Conservation (phyloP, 2,797 vertebrate genomes). For the Xerus rutilus region DNA sequence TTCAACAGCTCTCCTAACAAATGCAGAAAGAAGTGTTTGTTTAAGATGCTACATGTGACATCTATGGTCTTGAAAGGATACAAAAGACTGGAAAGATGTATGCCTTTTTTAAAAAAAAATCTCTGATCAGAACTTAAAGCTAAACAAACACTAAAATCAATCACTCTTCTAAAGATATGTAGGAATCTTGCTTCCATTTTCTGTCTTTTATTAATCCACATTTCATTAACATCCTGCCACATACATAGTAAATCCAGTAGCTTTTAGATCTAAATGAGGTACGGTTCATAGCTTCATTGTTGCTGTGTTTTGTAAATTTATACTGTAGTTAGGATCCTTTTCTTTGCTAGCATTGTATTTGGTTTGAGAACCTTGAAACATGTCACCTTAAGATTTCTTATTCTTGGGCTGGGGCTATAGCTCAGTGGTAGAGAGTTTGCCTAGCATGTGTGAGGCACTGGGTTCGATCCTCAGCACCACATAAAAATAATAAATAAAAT, state of each 20-base stretch:
- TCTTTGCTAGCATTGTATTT: conserved; percentile 11
- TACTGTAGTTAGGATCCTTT: background rate
- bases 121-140: conserved; percentile 9
- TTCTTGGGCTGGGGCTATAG: background rate
- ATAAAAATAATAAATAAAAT: too few species aligned
- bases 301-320: background rate
- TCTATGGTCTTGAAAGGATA: background rate
- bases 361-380: background rate
- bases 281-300: background rate
- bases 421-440: too few species aligned
- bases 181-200: background rate
- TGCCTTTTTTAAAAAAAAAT: background rate
- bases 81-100: conserved; percentile 42
- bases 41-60: background rate
- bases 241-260: background rate
- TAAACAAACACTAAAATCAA: background rate
- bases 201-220: background rate
- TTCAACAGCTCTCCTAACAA: conserved; percentile 11
- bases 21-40: background rate
- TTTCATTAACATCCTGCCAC: background rate
- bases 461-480: too few species aligned
- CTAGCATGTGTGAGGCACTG: too few species aligned
- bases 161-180: background rate
- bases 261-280: background rate
- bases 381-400: background rate